Base-by-base conservation (phyloP, 2,797 vertebrate genomes). In the Tauraco hartlaubi region DNA sequence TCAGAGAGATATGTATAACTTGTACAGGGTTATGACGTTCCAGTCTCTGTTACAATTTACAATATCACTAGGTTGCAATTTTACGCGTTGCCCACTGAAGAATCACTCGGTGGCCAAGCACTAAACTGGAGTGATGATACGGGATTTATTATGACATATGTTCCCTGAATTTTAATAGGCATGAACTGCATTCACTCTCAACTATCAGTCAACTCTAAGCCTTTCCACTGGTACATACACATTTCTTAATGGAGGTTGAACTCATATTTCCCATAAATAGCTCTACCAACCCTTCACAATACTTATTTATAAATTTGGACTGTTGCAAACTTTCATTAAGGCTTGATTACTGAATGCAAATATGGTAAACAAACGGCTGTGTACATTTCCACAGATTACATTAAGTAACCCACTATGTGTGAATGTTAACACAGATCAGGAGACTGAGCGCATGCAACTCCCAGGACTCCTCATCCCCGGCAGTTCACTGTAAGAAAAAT, bases 1-100 rank as follows among this genome's bases (percentile, higher is more conserved):
- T 62, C 46, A 49, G 4, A 75, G 20, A 46, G 37, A 44, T 6
- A 9, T 2, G 11, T 0, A 0, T 35, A 71, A 67, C 19, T 61
- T 22, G 5, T 29, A 39, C 16, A 59, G 20, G 15, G 37, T 76
- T 76, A 43, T 5, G 8, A 66, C 74, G 74, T 23, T 15, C 15
- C 44, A 85, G 23, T 2, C 23, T 71, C 26, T 35, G 10, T 21
- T 58, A 56, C 12, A 66, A 16, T 58, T 29, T 74, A 21, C 49
- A 51, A 1, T 63, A 62, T 16, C 41, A 18, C 9, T 14, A 49
- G 8, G 35, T 66, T n/a, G 51, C 4, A 3, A 26, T 77, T 78
- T 52, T 41, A 56, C 13, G 15, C 2, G 0, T 11, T 56, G 28
- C 12, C 26, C 19, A 39, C 21, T 14, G 7, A 73, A 92, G 35